Evolutionary conservation across 2,888 invertebrate genomes (phyloP), one percentile per base, ranked within the genome.

Genomic region (Leucania comma): DNA sequence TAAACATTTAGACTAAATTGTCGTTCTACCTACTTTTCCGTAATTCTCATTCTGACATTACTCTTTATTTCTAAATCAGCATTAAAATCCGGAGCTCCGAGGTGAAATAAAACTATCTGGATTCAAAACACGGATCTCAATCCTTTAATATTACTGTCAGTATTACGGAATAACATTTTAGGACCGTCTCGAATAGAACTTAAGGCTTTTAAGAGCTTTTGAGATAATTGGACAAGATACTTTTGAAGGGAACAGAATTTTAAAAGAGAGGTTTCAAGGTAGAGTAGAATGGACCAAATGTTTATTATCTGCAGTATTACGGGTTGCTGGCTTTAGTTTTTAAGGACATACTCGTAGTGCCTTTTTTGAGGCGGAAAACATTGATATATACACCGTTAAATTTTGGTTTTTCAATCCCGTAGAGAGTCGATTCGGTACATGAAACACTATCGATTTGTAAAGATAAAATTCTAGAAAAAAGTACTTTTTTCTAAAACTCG

Each of bases 141-240:
- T 53, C 62, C 68, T 59, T 63, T 68, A 72, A 54, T 63, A 80
- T 76, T 69, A 59, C 57, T 38, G 48, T 8, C 50, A 29, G 65
- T 54, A 56, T 46, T 24, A 72, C 50, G 24, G 26, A 57, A 65
- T 61, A 64, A 83, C 76, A 46, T 62, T 79, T 69, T 57, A 67
- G 38, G 29, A 53, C 17, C 32, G 32, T 53, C 59, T 54, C 58
- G 5, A 64, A 63, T 70, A 42, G 61, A 29, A 56, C 58, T 22
- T 10, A 50, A 54, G 32, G 75, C 54, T 46, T 64, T 74, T 38
- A 69, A 64, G 63, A 56, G 63, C 67, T 66, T 48, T 80, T 22
- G 32, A 77, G 56, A 80, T 77, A 80, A 77, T 77, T 77, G 76
- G 63, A 68, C 76, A 38, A 64, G 64, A 73, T 80, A 60, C 59